Base-by-base conservation (phyloP, 2,888 invertebrate species). In the Cactoblastis cactorum region DNA sequence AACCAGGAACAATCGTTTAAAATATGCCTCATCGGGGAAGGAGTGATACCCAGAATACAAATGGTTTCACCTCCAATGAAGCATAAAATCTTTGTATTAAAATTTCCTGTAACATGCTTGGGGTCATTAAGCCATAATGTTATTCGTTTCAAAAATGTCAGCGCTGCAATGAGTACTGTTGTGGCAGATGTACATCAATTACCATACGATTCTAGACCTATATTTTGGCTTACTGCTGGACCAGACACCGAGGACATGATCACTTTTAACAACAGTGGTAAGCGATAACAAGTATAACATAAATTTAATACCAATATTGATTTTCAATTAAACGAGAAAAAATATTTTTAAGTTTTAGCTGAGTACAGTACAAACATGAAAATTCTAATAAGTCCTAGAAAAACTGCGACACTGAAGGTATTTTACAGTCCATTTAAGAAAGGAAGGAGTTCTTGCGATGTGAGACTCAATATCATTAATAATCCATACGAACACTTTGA, bases 1-100 rank as follows among this genome's bases (percentile, higher is more conserved):
- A 83, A 79, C 58, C 72, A 83, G 58, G 75, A 82, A 56, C 74
- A 81, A 54, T 76, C 80, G 3, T 89, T 80, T 56, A 84, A 79
- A 63, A 77, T 89, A 58, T 88, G 88, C 57, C 61, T 89, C 18
- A 80, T 86, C 37, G 89, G 89, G 2, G 83, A 85, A 73, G 89
- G 89, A 18, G 80, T 80, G 1, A 87, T 89, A 63, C 89, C 89
- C 0, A 77, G 89, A 55, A 80, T 89, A 57, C 57, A 64, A 46
- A 56, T 89, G 56, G 35, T 85, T 2, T 58, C 64, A 19, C 89
- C 89, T 0, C 55, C 51, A 17, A 52, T 79, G 22, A 73, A 59
- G 33, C 69, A 75, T 18, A 74, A 72, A 52, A 62, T 77, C 15
- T 68, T 77, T 2, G 18, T 65, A 9, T 64, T 88, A 0, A 65